Evolutionary conservation across 2,113 vertebrate genomes (phyloP).

Genomic region (Burhinus oedicnemus): DNA sequence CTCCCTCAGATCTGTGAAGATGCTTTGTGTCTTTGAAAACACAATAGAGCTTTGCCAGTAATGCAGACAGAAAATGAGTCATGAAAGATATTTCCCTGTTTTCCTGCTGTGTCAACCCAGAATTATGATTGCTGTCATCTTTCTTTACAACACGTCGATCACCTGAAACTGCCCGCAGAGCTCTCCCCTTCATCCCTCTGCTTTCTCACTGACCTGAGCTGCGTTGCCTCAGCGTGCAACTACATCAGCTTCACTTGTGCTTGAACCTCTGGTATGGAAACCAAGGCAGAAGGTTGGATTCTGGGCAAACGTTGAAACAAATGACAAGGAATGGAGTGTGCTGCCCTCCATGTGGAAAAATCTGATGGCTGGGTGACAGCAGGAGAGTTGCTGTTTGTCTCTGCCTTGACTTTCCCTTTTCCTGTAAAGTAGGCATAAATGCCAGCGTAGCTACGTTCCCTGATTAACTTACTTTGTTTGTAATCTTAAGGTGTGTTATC

Average conservation of each 20-base stretch:
- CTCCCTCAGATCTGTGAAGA: not conserved
- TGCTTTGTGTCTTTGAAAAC: not conserved
- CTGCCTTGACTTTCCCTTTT: not conserved
- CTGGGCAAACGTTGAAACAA: not conserved
- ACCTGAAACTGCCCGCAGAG: not conserved
- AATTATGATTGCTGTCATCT: not conserved
- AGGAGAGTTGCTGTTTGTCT: rapidly evolving
- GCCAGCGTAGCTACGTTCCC: not conserved
- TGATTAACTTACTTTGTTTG: not conserved
- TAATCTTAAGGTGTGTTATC: not conserved
- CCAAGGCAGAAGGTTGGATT: not conserved
- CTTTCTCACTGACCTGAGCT: not conserved
- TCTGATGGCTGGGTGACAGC: not conserved
- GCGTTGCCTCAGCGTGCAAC: rapidly evolving
- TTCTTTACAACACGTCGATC: not conserved
- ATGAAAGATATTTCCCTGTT: not conserved
- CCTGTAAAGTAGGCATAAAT: not conserved
- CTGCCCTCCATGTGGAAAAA: not conserved
- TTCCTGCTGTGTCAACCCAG: not conserved
- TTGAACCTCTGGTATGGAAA: not conserved
- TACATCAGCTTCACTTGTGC: not conserved
- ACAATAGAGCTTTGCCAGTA: not conserved
- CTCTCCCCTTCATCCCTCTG: not conserved
- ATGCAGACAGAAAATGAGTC: not conserved
- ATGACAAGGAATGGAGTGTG: not conserved